Evolutionary conservation across 2,113 vertebrate genomes (phyloP).

Genomic region (Laticauda laticaudata): DNA sequence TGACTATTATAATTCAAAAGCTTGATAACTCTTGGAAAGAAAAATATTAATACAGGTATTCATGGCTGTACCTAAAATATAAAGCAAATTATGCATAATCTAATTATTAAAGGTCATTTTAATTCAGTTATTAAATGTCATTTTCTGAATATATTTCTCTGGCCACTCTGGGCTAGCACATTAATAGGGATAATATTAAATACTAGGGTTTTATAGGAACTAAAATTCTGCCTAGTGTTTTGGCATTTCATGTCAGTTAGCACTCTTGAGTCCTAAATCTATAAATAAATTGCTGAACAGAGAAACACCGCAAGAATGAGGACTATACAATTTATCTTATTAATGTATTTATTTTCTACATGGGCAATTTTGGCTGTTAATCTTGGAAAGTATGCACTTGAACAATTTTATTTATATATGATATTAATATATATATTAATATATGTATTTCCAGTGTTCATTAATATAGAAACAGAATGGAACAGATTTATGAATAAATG

Average conservation of each 20-base stretch:
- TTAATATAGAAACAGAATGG: background rate
- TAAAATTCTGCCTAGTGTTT: background rate
- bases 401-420: background rate
- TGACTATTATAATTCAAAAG: conserved; percentile 1
- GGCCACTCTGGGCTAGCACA: background rate
- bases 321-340: background rate
- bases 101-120: background rate
- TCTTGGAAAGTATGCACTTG: background rate
- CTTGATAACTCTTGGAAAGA: background rate
- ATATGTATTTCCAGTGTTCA: background rate
- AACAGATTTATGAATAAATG: background rate
- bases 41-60: conserved; percentile 8
- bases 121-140: conserved; percentile 15
- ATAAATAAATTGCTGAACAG: conserved; percentile 8
- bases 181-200: background rate
- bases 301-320: background rate
- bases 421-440: background rate
- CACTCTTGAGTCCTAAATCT: background rate
- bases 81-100: conserved; percentile 1
- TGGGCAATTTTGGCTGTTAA: conserved; percentile 5
- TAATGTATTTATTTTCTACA: background rate
- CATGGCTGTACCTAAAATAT: conserved; percentile 10
- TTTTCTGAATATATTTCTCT: conserved; percentile 18
- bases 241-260: background rate
- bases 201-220: background rate